Evolutionary conservation across 2,888 invertebrate genomes (phyloP).

Genomic region (Protophormia terraenovae): DNA sequence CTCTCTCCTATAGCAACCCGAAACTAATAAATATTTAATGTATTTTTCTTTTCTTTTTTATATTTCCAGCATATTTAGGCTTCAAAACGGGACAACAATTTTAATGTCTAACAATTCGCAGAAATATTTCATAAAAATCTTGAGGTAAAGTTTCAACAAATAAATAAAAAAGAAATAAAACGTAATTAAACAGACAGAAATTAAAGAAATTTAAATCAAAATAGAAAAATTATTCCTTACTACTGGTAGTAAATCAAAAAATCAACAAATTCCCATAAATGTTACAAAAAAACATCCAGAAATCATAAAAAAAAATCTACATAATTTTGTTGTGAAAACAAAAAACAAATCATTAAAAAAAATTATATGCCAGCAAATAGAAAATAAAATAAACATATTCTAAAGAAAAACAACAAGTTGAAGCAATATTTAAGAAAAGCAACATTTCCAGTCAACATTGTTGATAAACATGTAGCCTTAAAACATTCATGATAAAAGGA

Average conservation of each 20-base stretch:
- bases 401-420: not conserved
- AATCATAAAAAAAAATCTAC: slow-evolving; percentile 20
- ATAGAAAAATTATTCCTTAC: not conserved
- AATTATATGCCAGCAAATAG: not conserved
- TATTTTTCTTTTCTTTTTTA: not conserved
- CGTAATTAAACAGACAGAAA: slow-evolving; percentile 14
- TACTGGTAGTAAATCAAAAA: not conserved
- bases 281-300: not conserved
- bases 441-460: slow-evolving; percentile 52
- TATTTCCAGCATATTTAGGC: slow-evolving; percentile 23
- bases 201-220: not conserved
- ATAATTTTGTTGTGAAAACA: not conserved
- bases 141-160: not conserved
- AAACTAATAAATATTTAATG: slow-evolving; percentile 33
- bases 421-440: not conserved
- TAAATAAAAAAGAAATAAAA: not conserved
- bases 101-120: not conserved
- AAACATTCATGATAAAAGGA: not conserved
- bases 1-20: not conserved
- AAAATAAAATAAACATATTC: not conserved
- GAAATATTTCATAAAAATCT: not conserved
- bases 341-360: not conserved
- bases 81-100: not conserved
- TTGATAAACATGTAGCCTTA: slow-evolving; percentile 3
- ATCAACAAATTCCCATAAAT: slow-evolving; percentile 10